phyloP scores from a whole-genome alignment of 2,888 invertebrate species.

The Morinoia aosen region DNA sequence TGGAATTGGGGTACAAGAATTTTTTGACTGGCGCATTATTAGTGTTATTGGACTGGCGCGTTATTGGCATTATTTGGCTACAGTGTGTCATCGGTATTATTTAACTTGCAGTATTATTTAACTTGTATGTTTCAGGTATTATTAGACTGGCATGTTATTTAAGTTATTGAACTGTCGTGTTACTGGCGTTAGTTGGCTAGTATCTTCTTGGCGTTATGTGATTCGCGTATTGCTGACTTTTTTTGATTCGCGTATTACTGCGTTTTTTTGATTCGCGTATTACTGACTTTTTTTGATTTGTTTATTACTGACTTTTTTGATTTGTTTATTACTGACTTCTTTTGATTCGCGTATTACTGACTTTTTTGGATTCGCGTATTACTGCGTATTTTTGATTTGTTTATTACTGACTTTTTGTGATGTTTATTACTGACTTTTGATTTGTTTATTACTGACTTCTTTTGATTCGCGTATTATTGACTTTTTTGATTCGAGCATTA shows the following conservation, averaged over 20 bases:
- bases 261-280: background rate
- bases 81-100: too few relatives aligned
- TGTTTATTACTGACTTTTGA: background rate
- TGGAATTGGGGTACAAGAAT: background rate
- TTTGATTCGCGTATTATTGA: background rate
- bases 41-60: background rate
- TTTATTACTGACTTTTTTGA: background rate
- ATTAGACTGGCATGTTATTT: background rate
- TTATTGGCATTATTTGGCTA: background rate
- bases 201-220: too few relatives aligned
- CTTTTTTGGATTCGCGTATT: background rate
- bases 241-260: background rate
- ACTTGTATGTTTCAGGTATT: background rate
- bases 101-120: background rate
- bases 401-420: background rate
- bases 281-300: background rate
- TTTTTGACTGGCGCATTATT: background rate
- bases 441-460: background rate
- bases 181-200: background rate
- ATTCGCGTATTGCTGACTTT: background rate
- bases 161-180: background rate
- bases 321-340: background rate
- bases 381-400: background rate
- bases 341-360: background rate
- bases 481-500: background rate